phyloP scores from a whole-genome alignment of 2,888 invertebrate genomes.

The Coleophora flavipennella region DNA sequence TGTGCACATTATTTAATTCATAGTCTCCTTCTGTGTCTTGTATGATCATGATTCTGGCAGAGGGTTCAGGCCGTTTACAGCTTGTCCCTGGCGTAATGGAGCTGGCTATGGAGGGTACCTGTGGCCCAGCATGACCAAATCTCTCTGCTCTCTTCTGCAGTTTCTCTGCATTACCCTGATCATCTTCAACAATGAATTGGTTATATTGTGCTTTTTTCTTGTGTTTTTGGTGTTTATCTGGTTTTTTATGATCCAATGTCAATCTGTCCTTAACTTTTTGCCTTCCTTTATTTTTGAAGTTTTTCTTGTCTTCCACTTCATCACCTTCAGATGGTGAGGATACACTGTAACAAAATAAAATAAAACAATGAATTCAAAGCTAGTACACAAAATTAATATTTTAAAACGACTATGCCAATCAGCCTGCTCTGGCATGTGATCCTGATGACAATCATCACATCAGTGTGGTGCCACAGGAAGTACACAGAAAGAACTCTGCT shows the following conservation, averaged over 20 bases:
- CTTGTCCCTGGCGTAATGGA: constrained; percentile 45
- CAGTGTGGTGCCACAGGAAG: not conserved
- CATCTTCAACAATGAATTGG: constrained; percentile 76
- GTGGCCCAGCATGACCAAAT: constrained; percentile 71
- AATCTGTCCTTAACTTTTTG: constrained; percentile 74
- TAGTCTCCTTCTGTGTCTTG: constrained; percentile 80
- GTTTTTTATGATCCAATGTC: constrained; percentile 57
- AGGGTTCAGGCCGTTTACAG: constrained; percentile 33
- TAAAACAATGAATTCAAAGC: too few species aligned
- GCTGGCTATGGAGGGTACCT: constrained; percentile 58
- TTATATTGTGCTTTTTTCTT: constrained; percentile 74
- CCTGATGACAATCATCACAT: constrained; percentile 1
- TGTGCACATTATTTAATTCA: constrained; percentile 89
- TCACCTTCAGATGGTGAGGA: constrained; percentile 67
- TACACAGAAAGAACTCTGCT: too few species aligned
- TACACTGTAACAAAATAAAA: constrained; percentile 46
- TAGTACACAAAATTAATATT: too few species aligned
- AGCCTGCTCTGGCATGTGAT: too few species aligned
- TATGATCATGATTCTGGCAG: constrained; percentile 44
- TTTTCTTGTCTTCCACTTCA: constrained; percentile 67
- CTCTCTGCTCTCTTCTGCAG: constrained; percentile 92
- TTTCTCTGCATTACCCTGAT: constrained; percentile 83
- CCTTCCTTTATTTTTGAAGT: constrained; percentile 45
- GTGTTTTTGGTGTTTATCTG: constrained; percentile 62
- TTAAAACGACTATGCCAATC: too few species aligned